A percentile compares a stretch with the other conserved stretches of the same genome.
Evolutionary conservation across 2,113 vertebrate species (phyloP).

Genomic region (Himantopus leucocephalus): DNA sequence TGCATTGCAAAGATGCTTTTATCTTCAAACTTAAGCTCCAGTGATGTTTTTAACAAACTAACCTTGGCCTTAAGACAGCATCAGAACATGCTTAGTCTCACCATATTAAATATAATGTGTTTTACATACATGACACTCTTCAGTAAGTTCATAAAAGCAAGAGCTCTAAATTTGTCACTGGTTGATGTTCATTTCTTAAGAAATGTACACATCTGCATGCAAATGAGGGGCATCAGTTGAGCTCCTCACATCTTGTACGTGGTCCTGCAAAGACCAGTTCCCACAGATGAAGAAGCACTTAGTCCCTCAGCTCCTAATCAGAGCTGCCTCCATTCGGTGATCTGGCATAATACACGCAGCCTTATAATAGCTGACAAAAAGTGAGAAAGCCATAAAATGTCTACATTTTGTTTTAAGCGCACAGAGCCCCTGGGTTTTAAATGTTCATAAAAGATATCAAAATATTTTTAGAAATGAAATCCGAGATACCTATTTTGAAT

Average conservation of each 20-base stretch:
- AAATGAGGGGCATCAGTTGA: neutral
- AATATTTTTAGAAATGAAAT: constrained; percentile 51
- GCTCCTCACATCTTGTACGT: neutral
- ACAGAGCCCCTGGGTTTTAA: constrained; percentile 29
- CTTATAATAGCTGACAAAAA: neutral
- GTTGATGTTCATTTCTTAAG: neutral
- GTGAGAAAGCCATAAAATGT: neutral
- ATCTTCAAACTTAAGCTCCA: neutral
- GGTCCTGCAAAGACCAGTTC: neutral
- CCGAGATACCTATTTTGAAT: constrained; percentile 47
- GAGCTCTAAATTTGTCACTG: neutral
- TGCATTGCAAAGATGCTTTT: neutral
- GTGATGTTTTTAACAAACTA: neutral
- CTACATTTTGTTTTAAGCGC: neutral
- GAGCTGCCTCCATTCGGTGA: neutral
- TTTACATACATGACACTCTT: neutral
- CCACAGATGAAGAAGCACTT: neutral
- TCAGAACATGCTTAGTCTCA: neutral
- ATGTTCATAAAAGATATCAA: constrained; percentile 20
- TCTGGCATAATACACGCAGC: neutral
- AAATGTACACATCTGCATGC: neutral
- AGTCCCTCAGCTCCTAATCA: neutral
- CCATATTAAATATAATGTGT: neutral
- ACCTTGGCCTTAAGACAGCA: neutral
- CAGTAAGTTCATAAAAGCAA: neutral